Base-by-base conservation (phyloP, 2,888 invertebrate genomes). In the Diadegma fenestrale region DNA sequence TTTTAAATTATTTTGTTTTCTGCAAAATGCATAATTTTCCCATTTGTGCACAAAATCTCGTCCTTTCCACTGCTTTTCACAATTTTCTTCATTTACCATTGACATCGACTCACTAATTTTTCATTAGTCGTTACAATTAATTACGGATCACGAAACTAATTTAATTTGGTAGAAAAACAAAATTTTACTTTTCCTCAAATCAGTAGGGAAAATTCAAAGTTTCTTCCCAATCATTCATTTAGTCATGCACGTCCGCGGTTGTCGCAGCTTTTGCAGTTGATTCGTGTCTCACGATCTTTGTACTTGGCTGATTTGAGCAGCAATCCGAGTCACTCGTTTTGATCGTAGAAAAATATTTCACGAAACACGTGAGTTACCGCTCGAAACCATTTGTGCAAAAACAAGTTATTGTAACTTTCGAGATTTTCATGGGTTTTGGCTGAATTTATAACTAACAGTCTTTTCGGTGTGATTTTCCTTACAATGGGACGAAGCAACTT, bases 251-350 rank as follows among this genome's bases (percentile, higher is more conserved):
- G 58, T 26, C 12, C 12, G 26, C 26, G 58, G 14, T 58, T 58
- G 12, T 58, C 26, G 26, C 58, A 58, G 58, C 26, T 26, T 54
- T 58, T 58, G 26, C 58, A 58, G 58, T 58, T 26, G 58, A 58
- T 26, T 14, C 58, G 5, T 58, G 58, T 26, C 14, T 22, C 12
- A 14, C 58, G 10, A 58, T 58, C 26, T 22, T 26, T 26, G 12
- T 58, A 58, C 14, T 58, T 58, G 14, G 8, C 12, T 54, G 22
- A 54, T 54, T 22, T 22, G 12, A 22, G 2, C 19, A 54, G 12
- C 2, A 1, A 19, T 19, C 19, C 2, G 6, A 22, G 22, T 19
- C 1, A 54, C 2, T 54, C 22, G n/a, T n/a, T 10, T 6, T 10
- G 22, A 22, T 17, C 1, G 10, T 19, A n/a, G 7, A 22, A 22